Evolutionary conservation across 37 sponge, comb jelly and placozoan species (phyloP).

Genomic region (Lycopodina hypogea): DNA sequence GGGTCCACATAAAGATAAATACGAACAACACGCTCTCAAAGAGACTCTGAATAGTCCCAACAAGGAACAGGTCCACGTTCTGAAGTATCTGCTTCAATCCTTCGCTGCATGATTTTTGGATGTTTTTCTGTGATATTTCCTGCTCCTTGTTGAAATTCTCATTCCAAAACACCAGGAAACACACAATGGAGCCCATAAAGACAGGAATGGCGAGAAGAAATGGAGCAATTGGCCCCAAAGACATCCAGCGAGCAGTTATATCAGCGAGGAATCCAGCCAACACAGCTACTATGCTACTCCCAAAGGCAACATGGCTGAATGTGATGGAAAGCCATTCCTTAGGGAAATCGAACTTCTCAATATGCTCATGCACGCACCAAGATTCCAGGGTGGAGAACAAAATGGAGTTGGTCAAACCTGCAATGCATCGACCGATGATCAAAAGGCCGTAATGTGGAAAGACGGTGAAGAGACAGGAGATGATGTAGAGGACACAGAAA

Average conservation of each 20-base stretch:
- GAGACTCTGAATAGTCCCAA: slow-evolving; percentile 68
- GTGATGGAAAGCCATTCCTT: slow-evolving; percentile 79
- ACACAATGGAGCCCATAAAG: slow-evolving; percentile 25
- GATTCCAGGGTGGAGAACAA: slow-evolving; percentile 70
- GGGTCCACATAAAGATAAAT: slow-evolving; percentile 80
- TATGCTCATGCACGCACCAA: slow-evolving; percentile 75
- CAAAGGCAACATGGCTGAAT: slow-evolving; percentile 62
- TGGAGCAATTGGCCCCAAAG: slow-evolving; percentile 56
- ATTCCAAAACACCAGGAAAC: slow-evolving; percentile 32
- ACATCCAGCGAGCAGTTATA: slow-evolving; percentile 52
- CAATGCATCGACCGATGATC: slow-evolving; percentile 64
- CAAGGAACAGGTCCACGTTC: slow-evolving; percentile 56
- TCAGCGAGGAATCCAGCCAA: slow-evolving; percentile 69
- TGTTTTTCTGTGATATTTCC: background rate
- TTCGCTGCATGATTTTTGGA: slow-evolving; percentile 29
- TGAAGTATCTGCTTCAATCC: slow-evolving; percentile 45
- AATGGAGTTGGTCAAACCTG: slow-evolving; percentile 65
- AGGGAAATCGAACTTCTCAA: slow-evolving; percentile 68
- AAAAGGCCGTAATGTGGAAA: slow-evolving; percentile 44
- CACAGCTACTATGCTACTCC: slow-evolving; percentile 69
- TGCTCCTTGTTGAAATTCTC: slow-evolving; percentile 61
- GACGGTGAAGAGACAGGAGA: slow-evolving; percentile 55
- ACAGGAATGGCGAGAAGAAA: slow-evolving; percentile 58
- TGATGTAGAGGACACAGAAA: slow-evolving; percentile 51
- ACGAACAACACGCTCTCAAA: slow-evolving; percentile 76